Base-by-base conservation (phyloP, 37 sponge, comb jelly and placozoan genomes). In the Axinella damicornis region DNA sequence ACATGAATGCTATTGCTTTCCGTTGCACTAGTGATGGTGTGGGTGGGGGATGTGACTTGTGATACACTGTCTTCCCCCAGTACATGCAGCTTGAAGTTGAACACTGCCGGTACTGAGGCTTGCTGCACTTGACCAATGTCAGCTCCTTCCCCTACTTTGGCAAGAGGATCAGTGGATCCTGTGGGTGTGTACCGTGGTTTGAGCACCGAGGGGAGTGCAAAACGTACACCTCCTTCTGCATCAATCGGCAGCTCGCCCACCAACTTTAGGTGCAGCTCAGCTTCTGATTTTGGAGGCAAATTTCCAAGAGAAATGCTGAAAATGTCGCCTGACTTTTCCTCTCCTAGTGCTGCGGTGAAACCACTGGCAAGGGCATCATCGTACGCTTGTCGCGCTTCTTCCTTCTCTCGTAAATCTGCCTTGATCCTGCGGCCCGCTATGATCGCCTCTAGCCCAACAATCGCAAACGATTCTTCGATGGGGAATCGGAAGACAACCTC, bases 361-460 rank as follows among this genome's bases (percentile, higher is more conserved):
- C 92, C 96, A 38, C 90, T 80, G 54, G 90, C 79, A 0, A 92
- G 81, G 28, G 93, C 96, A 33, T 95, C 88, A 27, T 92, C 87
- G 63, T 92, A 95, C 70, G 65, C 66, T 22, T 69, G 41, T 63
- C 36, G 83, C 5, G 96, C 96, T 61, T 92, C 90, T 81, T 86
- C 88, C 56, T 89, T 92, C 84, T 89, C 92, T 33, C 75, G 72
- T 25, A 95, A 57, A 36, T 80, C 84, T 11, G 89, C 96, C 30
- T 61, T 73, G 71, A 95, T 68, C 71, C 24, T 85, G 39, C 87
- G 56, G 30, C 90, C 96, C 36, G 71, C 88, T 27, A 94, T 85
- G 40, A 86, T 68, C 21, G 90, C 86, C 33, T 75, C 84, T 53
- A 95, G 75, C 0, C 88, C 84, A 13, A 89, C 90, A 11, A 95